These are phyloP conservation scores for Gobio occitaniae DNA, from an alignment of 2,797 vertebrate species.

Conservation along the genomic window DNA sequence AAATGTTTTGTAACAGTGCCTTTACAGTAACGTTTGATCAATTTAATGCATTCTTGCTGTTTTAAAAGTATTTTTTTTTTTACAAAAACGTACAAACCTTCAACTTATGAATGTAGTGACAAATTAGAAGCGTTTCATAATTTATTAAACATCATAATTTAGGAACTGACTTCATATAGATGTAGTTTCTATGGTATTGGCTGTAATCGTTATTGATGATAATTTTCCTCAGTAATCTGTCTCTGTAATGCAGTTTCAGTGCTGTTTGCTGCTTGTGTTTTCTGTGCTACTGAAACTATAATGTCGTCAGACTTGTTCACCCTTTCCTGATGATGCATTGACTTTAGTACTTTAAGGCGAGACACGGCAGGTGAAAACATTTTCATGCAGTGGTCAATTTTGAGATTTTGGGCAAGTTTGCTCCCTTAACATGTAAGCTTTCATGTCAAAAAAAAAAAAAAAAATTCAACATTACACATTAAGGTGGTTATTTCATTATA, in stretches of 20 bases:
- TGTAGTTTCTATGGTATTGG: background rate
- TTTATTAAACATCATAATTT: background rate
- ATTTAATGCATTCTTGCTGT: background rate
- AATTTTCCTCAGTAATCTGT: background rate
- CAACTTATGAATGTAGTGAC: background rate
- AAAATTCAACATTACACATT: no score
- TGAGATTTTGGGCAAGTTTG: no score
- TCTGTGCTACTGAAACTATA: conserved; percentile 22
- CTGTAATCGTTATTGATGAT: background rate
- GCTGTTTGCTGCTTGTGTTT: conserved; percentile 12
- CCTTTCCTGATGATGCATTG: conserved; percentile 37
- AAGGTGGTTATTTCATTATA: no score
- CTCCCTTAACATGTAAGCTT: no score
- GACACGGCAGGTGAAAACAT: no score
- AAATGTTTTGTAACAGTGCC: background rate
- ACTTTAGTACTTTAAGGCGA: conserved; percentile 13
- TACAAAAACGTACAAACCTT: background rate
- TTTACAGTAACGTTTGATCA: background rate
- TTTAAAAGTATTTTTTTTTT: background rate
- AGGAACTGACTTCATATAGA: background rate
- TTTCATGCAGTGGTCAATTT: no score
- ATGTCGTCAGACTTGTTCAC: conserved; percentile 17
- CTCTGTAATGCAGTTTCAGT: background rate
- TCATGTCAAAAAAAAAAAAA: no score
- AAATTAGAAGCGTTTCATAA: background rate